Evolutionary conservation across 2,797 vertebrate species (phyloP).

Genomic region (Allobates femoralis): DNA sequence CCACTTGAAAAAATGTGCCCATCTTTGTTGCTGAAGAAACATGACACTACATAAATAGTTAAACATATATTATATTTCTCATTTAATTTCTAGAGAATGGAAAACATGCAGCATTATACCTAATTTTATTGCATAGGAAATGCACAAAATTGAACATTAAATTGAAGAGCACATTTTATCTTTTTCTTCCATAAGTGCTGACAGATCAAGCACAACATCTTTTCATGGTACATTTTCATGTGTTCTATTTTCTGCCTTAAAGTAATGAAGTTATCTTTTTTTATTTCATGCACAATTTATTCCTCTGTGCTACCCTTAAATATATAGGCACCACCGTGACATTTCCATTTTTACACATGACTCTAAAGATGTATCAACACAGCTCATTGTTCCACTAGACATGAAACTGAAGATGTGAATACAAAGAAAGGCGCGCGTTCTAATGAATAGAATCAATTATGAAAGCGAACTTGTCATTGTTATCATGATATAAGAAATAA

Average conservation of each 20-base stretch:
- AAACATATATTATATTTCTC: neutral
- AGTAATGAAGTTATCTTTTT: conserved; percentile 59
- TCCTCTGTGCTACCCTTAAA: conserved; percentile 46
- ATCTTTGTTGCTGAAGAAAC: neutral
- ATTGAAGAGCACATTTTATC: conserved; percentile 42
- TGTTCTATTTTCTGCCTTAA: conserved; percentile 57
- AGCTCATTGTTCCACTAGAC: conserved; percentile 5
- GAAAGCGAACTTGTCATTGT: conserved; percentile 7
- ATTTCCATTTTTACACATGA: conserved; percentile 39
- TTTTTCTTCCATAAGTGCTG: conserved; percentile 45
- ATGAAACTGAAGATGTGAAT: conserved; percentile 8
- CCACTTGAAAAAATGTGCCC: too few species aligned
- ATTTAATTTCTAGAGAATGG: conserved; percentile 5
- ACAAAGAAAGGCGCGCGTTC: neutral
- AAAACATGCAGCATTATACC: neutral
- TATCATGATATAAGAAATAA: neutral
- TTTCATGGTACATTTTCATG: conserved; percentile 59
- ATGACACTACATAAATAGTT: neutral
- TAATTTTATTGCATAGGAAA: conserved; percentile 24
- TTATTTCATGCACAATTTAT: conserved; percentile 64
- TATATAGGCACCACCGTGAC: conserved; percentile 52
- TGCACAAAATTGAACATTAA: conserved; percentile 33
- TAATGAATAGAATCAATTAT: conserved; percentile 13
- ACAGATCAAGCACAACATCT: conserved; percentile 53
- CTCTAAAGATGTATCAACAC: conserved; percentile 27